Evolutionary conservation across 64 coral and sea anemone species (phyloP).

Genomic region (Orbicella faveolata): DNA sequence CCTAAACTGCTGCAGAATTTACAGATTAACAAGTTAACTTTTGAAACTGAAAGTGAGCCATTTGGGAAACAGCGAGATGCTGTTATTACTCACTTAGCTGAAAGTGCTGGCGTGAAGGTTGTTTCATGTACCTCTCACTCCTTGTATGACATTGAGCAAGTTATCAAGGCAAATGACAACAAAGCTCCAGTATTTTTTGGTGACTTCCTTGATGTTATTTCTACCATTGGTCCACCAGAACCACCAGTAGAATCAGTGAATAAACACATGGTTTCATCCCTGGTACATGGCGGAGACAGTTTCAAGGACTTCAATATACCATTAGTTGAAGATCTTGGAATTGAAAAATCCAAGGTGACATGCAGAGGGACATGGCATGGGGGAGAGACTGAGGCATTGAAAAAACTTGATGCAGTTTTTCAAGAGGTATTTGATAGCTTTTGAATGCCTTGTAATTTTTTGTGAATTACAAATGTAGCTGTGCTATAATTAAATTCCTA

Average conservation of each 20-base stretch:
- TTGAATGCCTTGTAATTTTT: background rate
- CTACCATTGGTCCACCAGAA: conserved; percentile 19
- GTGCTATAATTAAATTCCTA: too few species aligned
- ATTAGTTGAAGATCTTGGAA: conserved; percentile 28
- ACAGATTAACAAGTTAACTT: conserved; percentile 47
- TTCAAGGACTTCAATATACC: conserved; percentile 22
- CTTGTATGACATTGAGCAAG: conserved; percentile 32
- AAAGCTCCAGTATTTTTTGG: conserved; percentile 35
- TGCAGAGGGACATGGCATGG: conserved; percentile 35
- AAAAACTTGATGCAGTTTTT: background rate
- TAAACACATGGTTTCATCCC: conserved; percentile 10
- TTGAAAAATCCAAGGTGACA: conserved; percentile 17
- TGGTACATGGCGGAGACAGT: background rate
- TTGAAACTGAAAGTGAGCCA: conserved; percentile 40
- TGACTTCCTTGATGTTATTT: conserved; percentile 33
- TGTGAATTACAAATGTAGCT: background rate
- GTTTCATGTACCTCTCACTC: conserved; percentile 37
- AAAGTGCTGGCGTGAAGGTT: conserved; percentile 27
- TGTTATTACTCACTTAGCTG: conserved; percentile 43
- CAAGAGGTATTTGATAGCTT: conserved; percentile 19
- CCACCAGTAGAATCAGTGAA: background rate
- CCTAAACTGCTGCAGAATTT: conserved; percentile 33
- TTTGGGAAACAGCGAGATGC: conserved; percentile 50
- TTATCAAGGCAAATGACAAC: background rate
- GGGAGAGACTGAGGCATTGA: conserved; percentile 48